These are phyloP conservation scores for Glossophaga mutica DNA, from an alignment of 2,797 vertebrate species.

Conservation along the genomic window DNA sequence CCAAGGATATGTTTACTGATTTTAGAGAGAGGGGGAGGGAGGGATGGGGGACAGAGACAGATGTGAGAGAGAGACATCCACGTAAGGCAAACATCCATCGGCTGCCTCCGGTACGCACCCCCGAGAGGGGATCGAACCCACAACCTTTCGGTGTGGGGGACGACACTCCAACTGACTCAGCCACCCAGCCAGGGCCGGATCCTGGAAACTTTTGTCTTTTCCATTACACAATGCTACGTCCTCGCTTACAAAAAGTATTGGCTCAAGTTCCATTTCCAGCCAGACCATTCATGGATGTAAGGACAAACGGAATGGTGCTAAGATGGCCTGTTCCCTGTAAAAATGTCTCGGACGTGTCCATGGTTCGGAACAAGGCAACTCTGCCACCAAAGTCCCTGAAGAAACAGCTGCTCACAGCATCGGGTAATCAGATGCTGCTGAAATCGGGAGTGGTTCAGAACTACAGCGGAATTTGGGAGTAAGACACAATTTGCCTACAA, in stretches of 20 bases:
- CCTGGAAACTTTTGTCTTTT: neutral
- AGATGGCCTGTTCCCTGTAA: neutral
- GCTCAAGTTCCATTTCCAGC: neutral
- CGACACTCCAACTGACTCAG: neutral
- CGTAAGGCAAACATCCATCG: neutral
- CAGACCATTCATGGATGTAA: neutral
- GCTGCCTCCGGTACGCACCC: neutral
- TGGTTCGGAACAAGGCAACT: neutral
- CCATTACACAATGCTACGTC: neutral
- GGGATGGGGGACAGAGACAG: too few species aligned
- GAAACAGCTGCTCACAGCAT: neutral
- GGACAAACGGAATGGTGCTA: neutral
- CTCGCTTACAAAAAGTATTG: neutral
- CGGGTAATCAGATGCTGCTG: neutral
- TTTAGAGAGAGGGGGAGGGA: neutral
- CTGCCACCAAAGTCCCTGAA: neutral
- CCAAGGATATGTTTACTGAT: neutral
- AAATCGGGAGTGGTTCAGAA: slow-evolving; percentile 18
- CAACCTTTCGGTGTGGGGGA: too few species aligned
- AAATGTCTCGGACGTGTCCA: neutral
- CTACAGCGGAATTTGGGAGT: slow-evolving; percentile 1
- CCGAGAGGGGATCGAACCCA: neutral
- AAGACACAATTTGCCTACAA: neutral
- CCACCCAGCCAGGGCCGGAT: neutral
- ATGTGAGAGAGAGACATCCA: too few species aligned